Conservation (phyloP, 1,140 invertebrate species). For the Ceratoteleas bidentatus region DNA sequence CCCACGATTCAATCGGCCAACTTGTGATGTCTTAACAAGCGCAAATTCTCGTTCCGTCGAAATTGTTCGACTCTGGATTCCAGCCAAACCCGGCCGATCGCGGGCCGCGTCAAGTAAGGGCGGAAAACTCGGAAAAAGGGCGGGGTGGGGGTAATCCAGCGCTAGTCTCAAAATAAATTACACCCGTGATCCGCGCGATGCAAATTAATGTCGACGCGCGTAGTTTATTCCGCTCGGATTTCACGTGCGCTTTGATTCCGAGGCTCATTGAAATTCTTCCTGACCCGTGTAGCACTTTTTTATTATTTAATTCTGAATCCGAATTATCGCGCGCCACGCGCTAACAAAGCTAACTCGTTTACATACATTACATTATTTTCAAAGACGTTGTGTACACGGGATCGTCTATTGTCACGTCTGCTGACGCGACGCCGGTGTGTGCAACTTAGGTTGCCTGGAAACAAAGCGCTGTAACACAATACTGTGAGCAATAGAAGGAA, state of each 20-base stretch:
- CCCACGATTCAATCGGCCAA: no score
- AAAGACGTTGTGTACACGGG: conserved; percentile 45
- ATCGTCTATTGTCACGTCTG: conserved; percentile 44
- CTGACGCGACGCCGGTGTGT: conserved; percentile 14
- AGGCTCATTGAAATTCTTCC: no score
- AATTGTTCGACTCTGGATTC: no score
- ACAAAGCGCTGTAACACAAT: conserved; percentile 38
- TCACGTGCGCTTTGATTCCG: no score
- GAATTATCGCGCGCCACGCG: conserved; percentile 1
- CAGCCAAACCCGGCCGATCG: no score
- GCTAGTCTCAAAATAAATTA: conserved; percentile 55
- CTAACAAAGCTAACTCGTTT: conserved; percentile 46
- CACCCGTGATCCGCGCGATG: conserved; percentile 23
- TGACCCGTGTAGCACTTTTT: no score
- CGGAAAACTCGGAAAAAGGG: conserved; percentile 52
- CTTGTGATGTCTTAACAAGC: conserved; percentile 16
- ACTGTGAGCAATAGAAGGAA: conserved; percentile 34
- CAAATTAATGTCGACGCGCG: conserved; percentile 23
- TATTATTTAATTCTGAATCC: conserved; percentile 44
- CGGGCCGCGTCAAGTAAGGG: conserved; percentile 27
- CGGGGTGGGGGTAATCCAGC: no score
- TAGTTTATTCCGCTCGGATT: no score
- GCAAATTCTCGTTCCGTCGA: conserved; percentile 25
- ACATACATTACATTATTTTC: conserved; percentile 63
- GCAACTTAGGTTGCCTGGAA: conserved; percentile 40